These are phyloP conservation scores for Andrena hattorfiana DNA, from an alignment of 2,888 invertebrate species.

Conservation along the genomic window DNA sequence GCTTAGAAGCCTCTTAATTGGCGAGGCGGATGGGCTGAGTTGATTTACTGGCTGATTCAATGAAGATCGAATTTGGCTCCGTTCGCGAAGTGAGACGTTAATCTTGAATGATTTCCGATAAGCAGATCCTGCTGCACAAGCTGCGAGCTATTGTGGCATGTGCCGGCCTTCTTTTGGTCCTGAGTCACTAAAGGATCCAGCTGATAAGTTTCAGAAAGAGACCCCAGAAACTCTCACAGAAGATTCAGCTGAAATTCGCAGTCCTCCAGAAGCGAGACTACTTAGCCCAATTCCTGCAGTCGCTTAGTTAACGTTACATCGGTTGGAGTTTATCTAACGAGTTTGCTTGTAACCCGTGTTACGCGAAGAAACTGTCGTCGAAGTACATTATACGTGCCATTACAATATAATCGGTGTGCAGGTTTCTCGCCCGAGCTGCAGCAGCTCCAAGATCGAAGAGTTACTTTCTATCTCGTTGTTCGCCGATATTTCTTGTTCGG, in stretches of 20 bases:
- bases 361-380: too few relatives aligned
- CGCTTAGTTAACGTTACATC: too few relatives aligned
- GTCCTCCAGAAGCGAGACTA: neutral
- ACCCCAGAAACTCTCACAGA: neutral
- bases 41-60: constrained; percentile 51
- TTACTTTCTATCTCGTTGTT: constrained; percentile 4
- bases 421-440: too few relatives aligned
- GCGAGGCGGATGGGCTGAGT: neutral
- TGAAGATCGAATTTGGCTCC: constrained; percentile 38
- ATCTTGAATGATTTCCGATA: neutral
- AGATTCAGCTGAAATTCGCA: neutral
- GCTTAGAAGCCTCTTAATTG: constrained; percentile 48
- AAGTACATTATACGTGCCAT: too few relatives aligned
- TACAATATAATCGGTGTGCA: too few relatives aligned
- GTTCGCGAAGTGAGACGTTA: constrained; percentile 43
- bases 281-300: neutral
- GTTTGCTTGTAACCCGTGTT: too few relatives aligned
- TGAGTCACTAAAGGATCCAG: too few relatives aligned
- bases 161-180: too few relatives aligned
- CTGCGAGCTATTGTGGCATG: too few relatives aligned
- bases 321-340: too few relatives aligned
- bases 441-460: constrained; percentile 1
- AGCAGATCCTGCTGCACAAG: neutral
- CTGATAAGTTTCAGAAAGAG: too few relatives aligned
- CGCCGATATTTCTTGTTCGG: neutral